phyloP scores from a whole-genome alignment of 2,113 vertebrate genomes.

The Saguinus midas region DNA sequence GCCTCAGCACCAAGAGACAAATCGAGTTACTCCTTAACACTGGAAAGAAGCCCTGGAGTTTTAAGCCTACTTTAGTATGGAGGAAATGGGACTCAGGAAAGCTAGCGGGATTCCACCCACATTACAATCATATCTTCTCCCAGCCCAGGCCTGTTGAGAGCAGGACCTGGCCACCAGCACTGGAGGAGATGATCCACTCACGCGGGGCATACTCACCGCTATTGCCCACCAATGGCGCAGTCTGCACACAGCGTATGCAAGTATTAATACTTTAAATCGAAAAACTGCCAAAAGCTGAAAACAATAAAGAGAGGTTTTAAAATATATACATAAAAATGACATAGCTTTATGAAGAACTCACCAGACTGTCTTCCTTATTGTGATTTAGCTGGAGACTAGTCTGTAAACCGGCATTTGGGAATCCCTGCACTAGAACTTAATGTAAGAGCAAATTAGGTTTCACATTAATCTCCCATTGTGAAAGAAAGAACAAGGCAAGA shows the following conservation, averaged over 20 bases:
- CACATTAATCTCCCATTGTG: neutral
- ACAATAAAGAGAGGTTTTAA: neutral
- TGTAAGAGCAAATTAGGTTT: neutral
- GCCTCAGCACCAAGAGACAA: neutral
- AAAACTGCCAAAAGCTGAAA: constrained; percentile 93
- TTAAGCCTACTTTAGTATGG: neutral
- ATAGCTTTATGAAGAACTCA: neutral
- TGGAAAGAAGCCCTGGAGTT: neutral
- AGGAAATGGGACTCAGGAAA: neutral
- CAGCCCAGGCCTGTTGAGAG: no score
- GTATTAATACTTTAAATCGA: constrained; percentile 93
- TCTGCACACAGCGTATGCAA: constrained; percentile 95
- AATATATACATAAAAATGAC: neutral
- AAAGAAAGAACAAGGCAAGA: neutral
- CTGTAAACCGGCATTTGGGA: neutral
- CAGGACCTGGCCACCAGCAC: neutral
- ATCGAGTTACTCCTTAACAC: neutral
- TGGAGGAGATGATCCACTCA: rapidly evolving
- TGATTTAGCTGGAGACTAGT: neutral
- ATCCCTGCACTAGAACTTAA: neutral
- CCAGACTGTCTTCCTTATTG: neutral
- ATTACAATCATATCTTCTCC: neutral
- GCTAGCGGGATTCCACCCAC: neutral
- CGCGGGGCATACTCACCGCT: constrained; percentile 88
- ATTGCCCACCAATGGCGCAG: constrained; percentile 98